A percentile compares a stretch with the other conserved stretches of the same genome.
Evolutionary conservation across 1,140 invertebrate species (phyloP).

Genomic region (Hycleus phaleratus): DNA sequence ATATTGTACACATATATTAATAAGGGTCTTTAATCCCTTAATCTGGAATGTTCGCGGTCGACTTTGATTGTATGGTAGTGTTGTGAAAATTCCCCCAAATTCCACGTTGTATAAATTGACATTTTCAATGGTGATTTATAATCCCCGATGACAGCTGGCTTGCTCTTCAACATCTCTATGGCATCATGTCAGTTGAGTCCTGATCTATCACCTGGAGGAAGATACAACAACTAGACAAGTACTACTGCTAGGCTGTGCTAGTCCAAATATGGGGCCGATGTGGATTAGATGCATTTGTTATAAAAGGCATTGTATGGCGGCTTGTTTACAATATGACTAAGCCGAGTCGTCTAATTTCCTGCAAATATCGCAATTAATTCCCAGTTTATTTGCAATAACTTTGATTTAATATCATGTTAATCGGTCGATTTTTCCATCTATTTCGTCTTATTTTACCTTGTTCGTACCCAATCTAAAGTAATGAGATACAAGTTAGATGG

Average conservation of each 20-base stretch:
- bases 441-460: conserved; percentile 3
- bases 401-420: too few species aligned
- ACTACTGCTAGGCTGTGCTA: background rate
- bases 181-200: background rate
- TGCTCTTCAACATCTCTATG: conserved; percentile 6
- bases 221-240: too few species aligned
- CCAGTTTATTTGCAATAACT: too few species aligned
- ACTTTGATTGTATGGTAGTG: conserved; percentile 9
- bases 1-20: too few species aligned
- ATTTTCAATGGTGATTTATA: conserved; percentile 3
- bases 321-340: background rate
- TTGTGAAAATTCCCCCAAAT: background rate
- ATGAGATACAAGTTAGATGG: conserved; percentile 10
- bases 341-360: too few species aligned
- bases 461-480: conserved; percentile 8
- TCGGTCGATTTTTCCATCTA: background rate
- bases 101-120: conserved; percentile 1
- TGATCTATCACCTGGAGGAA: conserved; percentile 6
- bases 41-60: conserved; percentile 11
- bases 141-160: conserved; percentile 12
- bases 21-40: conserved; percentile 3
- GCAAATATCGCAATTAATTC: too few species aligned
- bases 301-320: background rate
- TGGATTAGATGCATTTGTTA: background rate
- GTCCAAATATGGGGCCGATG: background rate